Evolutionary conservation across 2,113 vertebrate genomes (phyloP).

Genomic region (Tiliqua scincoides): DNA sequence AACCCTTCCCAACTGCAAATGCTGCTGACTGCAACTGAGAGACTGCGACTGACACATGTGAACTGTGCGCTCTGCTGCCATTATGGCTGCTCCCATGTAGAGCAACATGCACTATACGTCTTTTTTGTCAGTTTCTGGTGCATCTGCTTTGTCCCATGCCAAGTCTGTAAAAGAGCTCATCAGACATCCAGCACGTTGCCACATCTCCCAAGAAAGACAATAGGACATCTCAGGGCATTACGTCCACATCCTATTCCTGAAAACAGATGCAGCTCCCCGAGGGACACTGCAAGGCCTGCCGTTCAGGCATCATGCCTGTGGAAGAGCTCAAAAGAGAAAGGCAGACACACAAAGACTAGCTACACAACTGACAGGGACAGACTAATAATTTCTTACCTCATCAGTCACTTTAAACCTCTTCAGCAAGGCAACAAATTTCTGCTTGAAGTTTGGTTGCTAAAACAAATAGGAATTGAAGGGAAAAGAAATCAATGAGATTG

Average conservation of each 20-base stretch:
- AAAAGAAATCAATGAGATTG: constrained; percentile 14
- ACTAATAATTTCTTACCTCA: constrained; percentile 81
- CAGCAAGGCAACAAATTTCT: constrained; percentile 94
- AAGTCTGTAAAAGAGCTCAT: not conserved
- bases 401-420: constrained; percentile 94
- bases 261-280: not conserved
- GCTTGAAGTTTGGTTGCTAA: constrained; percentile 99
- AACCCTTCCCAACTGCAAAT: not conserved
- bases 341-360: not conserved
- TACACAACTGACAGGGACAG: not conserved
- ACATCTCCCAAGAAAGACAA: not conserved
- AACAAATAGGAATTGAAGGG: constrained; percentile 39
- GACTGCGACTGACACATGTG: too few relatives aligned
- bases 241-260: not conserved
- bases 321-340: not conserved
- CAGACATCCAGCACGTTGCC: not conserved
- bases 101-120: not conserved
- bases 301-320: not conserved
- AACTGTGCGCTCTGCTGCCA: not conserved
- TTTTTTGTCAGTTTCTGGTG: not conserved
- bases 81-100: not conserved
- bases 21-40: not conserved
- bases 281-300: not conserved
- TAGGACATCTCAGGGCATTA: not conserved
- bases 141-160: not conserved